Evolutionary conservation across 2,888 invertebrate genomes (phyloP).

Genomic region (Melinaea marsaeus): DNA sequence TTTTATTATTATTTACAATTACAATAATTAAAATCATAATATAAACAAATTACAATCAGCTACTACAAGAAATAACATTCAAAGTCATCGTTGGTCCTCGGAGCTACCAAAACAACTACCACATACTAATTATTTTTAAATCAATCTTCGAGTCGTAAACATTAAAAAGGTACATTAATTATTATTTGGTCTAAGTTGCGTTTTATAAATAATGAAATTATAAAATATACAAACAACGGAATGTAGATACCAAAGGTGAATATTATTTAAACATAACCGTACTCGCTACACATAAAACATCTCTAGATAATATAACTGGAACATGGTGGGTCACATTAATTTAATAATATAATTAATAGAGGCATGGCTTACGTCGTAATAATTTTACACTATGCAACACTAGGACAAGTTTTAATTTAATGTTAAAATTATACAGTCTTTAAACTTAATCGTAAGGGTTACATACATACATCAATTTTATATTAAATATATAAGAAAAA

Average conservation of each 20-base stretch:
- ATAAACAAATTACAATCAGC: conserved; percentile 71
- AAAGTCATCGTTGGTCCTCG: conserved; percentile 74
- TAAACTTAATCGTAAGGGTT: conserved; percentile 70
- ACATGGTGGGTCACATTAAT: conserved; percentile 75
- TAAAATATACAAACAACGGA: conserved; percentile 75
- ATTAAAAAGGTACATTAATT: conserved; percentile 73
- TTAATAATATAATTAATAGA: conserved; percentile 58
- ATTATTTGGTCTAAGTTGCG: conserved; percentile 79
- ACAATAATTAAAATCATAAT: conserved; percentile 61
- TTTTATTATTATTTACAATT: conserved; percentile 73
- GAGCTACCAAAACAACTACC: conserved; percentile 72
- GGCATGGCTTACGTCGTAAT: conserved; percentile 54
- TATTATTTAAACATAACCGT: conserved; percentile 51
- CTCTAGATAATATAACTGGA: conserved; percentile 70
- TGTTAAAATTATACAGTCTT: conserved; percentile 76
- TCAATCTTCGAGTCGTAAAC: conserved; percentile 66
- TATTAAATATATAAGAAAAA: conserved; percentile 57
- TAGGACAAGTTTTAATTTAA: conserved; percentile 62
- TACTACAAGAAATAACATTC: conserved; percentile 66
- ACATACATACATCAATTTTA: conserved; percentile 65
- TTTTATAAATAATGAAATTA: conserved; percentile 69
- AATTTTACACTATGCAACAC: conserved; percentile 74
- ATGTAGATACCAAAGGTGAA: conserved; percentile 72
- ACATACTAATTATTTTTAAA: conserved; percentile 55
- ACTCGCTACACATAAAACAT: conserved; percentile 69